Conservation (phyloP, 2,888 invertebrate species). For the Acrobasis consociella region DNA sequence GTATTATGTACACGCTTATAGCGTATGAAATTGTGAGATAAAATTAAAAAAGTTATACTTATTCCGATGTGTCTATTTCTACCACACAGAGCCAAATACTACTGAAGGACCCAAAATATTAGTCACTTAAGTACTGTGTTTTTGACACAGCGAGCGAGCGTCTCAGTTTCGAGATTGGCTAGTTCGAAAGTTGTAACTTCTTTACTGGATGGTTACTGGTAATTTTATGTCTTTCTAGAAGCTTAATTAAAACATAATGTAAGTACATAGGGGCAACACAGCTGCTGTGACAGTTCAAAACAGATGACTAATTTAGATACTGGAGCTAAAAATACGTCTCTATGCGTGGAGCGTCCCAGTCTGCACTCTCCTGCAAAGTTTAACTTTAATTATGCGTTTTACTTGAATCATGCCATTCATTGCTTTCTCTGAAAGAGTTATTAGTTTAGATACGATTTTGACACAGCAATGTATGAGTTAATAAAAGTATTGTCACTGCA, state of each 20-base stretch:
- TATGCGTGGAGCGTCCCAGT: slow-evolving; percentile 57
- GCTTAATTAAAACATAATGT: slow-evolving; percentile 3
- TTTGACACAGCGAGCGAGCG: no score
- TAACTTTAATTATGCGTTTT: slow-evolving; percentile 35
- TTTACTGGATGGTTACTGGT: no score
- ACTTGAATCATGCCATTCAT: slow-evolving; percentile 21
- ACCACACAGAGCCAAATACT: no score
- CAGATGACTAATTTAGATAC: slow-evolving; percentile 66
- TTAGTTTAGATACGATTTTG: not conserved
- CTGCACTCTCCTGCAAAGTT: slow-evolving; percentile 50
- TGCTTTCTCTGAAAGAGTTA: not conserved
- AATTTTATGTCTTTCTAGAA: not conserved
- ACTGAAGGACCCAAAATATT: no score
- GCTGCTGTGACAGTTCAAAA: slow-evolving; percentile 39
- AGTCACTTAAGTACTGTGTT: no score
- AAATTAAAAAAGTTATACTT: no score
- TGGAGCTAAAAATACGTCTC: slow-evolving; percentile 62
- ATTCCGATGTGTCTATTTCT: no score
- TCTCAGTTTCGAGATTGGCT: no score
- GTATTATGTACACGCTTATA: no score
- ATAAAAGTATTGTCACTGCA: slow-evolving; percentile 2
- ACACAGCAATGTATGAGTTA: slow-evolving; percentile 23
- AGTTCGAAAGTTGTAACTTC: no score
- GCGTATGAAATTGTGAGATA: no score
- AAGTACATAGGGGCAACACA: slow-evolving; percentile 32